Evolutionary conservation across 2,888 invertebrate genomes (phyloP), one percentile per base, ranked within the genome.

Genomic region (Amphipoea oculea): DNA sequence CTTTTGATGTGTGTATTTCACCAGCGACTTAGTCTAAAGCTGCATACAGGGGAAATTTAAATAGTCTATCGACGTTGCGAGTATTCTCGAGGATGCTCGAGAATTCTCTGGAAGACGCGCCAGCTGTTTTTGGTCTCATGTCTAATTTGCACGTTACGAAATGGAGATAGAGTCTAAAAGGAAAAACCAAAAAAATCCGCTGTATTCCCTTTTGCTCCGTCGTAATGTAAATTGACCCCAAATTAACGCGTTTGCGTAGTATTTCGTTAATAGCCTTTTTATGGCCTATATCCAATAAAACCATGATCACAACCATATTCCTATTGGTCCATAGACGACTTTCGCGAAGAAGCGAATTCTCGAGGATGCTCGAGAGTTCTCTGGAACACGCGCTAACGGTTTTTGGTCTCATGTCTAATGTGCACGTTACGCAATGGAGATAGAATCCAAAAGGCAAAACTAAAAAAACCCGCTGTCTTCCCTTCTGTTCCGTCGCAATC

Each of bases 251-350:
- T 9, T 45, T 29, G 9, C 17, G 4, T 17, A 4, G 6, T 65
- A 36, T 20, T 60, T 60, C 3, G 0, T 11, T 14, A 9, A 48
- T 66, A 14, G 29, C 6, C 14, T 36, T 62, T 17, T n/a, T 17
- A 66, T 6, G 14, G 40, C 20, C 40, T 66, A 42, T 60, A 51
- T 67, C 9, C 1, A 51, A 45, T 12, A 83, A 75, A 73, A 66
- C 23, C 36, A 36, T 36, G 17, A 60, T 60, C 29, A 9, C n/a
- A 29, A 48, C 48, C 36, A 36, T 36, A 36, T 36, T 36, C 36
- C 36, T 36, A 36, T 36, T 36, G 36, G 48, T 48, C 48, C 12
- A 48, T 48, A 12, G 0, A 48, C 48, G 12, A 48, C 48, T 0
- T 12, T 48, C 4, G 12, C 40, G 40, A 42, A 42, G 40, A 42